A percentile compares a stretch with the other conserved stretches of the same genome.
phyloP scores from a whole-genome alignment of 2,113 vertebrate genomes.

The Zosterops pallidus region DNA sequence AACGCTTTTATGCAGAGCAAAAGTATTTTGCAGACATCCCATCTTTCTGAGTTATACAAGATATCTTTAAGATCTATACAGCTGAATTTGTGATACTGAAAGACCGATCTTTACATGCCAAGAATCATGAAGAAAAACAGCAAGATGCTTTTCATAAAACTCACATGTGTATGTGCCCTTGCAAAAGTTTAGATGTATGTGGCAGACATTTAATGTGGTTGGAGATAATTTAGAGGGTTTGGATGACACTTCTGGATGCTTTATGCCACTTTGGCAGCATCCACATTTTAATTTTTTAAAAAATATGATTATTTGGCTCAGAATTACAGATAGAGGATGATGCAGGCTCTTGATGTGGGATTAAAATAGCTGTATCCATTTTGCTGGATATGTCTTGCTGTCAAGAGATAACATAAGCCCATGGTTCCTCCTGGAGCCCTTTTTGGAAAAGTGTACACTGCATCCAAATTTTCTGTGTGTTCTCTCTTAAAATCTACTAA shows the following conservation, averaged over 20 bases:
- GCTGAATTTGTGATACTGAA: neutral
- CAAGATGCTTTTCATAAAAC: constrained; percentile 6
- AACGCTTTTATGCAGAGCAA: neutral
- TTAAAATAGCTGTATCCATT: neutral
- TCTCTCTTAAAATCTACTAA: neutral
- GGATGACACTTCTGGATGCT: neutral
- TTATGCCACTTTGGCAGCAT: neutral
- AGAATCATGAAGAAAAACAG: neutral
- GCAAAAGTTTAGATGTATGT: neutral
- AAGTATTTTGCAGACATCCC: neutral
- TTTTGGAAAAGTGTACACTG: neutral
- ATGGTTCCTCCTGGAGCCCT: neutral
- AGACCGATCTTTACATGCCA: neutral
- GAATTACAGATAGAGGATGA: neutral
- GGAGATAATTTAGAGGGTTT: neutral
- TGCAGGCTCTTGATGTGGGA: neutral
- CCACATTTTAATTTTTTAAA: neutral
- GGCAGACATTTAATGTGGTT: neutral
- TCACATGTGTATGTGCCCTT: neutral
- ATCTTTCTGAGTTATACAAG: neutral
- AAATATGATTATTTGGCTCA: neutral
- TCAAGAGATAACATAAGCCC: neutral
- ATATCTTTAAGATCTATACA: neutral
- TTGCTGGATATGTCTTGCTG: neutral
- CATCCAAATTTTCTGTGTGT: neutral